Conservation (phyloP, 2,888 invertebrate species). For the Lithosia quadra region DNA sequence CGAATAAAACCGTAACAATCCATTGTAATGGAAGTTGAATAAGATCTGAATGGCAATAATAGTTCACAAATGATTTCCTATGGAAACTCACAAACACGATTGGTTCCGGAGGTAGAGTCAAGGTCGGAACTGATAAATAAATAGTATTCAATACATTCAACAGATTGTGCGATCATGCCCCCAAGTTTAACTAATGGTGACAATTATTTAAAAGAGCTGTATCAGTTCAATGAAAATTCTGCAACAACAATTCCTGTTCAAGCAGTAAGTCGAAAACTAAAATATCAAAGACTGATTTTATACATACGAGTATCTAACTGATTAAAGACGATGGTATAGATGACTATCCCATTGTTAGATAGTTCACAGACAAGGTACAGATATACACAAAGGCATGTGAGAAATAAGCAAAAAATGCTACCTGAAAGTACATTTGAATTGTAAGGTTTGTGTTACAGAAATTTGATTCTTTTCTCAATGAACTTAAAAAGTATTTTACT, state of each 20-base stretch:
- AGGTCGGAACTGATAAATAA: slow-evolving; percentile 78
- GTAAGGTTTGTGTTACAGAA: slow-evolving; percentile 47
- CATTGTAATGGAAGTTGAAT: slow-evolving; percentile 40
- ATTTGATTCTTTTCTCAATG: slow-evolving; percentile 51
- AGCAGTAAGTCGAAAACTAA: slow-evolving; percentile 42
- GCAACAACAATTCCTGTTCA: slow-evolving; percentile 50
- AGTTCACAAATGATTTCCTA: slow-evolving; percentile 64
- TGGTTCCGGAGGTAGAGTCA: slow-evolving; percentile 74
- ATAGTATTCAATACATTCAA: slow-evolving; percentile 69
- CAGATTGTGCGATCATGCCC: slow-evolving; percentile 60
- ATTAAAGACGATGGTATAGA: slow-evolving; percentile 50
- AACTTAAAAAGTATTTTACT: slow-evolving; percentile 55
- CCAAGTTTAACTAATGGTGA: slow-evolving; percentile 58
- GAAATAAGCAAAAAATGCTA: slow-evolving; percentile 68
- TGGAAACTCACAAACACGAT: slow-evolving; percentile 65
- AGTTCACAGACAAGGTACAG: slow-evolving; percentile 57
- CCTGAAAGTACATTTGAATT: slow-evolving; percentile 60
- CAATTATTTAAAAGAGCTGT: slow-evolving; percentile 64
- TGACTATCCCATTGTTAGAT: slow-evolving; percentile 56
- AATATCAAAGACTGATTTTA: slow-evolving; percentile 34
- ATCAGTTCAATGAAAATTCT: slow-evolving; percentile 51
- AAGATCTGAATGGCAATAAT: slow-evolving; percentile 42
- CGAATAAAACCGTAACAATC: slow-evolving; percentile 41
- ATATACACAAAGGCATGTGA: slow-evolving; percentile 66
- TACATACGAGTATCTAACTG: slow-evolving; percentile 48